Evolutionary conservation across 2,888 invertebrate species (phyloP).

Genomic region (Euphydryas editha): DNA sequence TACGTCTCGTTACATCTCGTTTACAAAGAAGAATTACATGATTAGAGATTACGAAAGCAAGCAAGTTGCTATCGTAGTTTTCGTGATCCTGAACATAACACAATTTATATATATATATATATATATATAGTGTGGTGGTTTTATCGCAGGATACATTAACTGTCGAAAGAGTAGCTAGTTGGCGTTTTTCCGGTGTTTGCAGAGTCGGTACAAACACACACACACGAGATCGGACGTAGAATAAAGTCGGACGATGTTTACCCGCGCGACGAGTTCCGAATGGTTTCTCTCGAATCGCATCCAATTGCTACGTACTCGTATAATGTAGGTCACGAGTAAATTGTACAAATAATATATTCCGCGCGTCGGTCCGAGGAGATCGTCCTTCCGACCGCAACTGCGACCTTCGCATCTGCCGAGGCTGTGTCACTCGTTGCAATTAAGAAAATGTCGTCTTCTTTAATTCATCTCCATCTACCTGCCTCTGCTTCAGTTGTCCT

Average conservation of each 20-base stretch:
- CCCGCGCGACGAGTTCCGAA: conserved; percentile 24
- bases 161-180: not conserved
- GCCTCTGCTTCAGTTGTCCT: not conserved
- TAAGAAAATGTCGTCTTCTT: not conserved
- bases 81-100: too few species aligned
- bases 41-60: too few species aligned
- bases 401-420: not conserved
- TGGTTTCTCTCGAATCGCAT: conserved; percentile 29
- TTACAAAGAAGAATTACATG: too few species aligned
- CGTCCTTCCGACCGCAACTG: conserved; percentile 22
- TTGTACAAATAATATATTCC: conserved; percentile 36
- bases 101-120: not conserved
- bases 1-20: too few species aligned
- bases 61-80: too few species aligned
- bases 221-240: not conserved
- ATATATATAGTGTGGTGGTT: not conserved
- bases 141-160: not conserved
- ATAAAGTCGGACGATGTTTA: not conserved
- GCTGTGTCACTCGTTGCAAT: not conserved
- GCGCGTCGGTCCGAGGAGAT: conserved; percentile 27
- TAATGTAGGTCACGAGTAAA: conserved; percentile 33
- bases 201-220: not conserved
- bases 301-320: conserved; percentile 26
- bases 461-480: not conserved
- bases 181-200: not conserved